phyloP scores from a whole-genome alignment of 2,113 vertebrate species.

The Brachyhypopomus gauderio region DNA sequence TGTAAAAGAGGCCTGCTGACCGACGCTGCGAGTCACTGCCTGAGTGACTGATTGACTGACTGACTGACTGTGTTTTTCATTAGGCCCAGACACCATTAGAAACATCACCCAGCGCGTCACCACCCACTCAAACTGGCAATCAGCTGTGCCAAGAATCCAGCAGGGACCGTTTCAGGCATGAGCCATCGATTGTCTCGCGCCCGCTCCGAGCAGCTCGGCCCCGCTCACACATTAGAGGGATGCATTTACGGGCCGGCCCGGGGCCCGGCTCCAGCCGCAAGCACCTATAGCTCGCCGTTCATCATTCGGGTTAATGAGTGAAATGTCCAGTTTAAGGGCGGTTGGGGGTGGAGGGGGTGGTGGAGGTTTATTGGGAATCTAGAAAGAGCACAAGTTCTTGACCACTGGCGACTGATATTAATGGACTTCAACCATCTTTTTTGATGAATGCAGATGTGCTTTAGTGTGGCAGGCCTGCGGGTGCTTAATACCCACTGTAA shows the following conservation, averaged over 20 bases:
- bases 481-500: too few species aligned
- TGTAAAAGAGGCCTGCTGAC: not conserved
- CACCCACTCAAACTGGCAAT: conserved; percentile 37
- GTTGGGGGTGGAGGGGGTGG: too few species aligned
- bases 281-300: not conserved
- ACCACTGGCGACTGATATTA: too few species aligned
- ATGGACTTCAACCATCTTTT: too few species aligned
- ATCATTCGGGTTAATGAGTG: not conserved
- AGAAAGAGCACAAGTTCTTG: too few species aligned
- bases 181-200: conserved; percentile 30
- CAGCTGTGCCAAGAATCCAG: conserved; percentile 31
- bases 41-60: conserved; percentile 27
- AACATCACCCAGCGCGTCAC: conserved; percentile 33
- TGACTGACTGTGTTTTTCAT: conserved; percentile 31
- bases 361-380: too few species aligned
- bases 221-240: not conserved
- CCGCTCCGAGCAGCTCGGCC: not conserved
- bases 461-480: too few species aligned
- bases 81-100: conserved; percentile 23
- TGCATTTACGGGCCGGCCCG: not conserved
- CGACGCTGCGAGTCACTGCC: not conserved
- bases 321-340: too few species aligned
- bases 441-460: too few species aligned
- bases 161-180: conserved; percentile 28
- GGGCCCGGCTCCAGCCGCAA: not conserved